phyloP scores from a whole-genome alignment of 2,888 invertebrate species.

The Drosophila greeni region DNA sequence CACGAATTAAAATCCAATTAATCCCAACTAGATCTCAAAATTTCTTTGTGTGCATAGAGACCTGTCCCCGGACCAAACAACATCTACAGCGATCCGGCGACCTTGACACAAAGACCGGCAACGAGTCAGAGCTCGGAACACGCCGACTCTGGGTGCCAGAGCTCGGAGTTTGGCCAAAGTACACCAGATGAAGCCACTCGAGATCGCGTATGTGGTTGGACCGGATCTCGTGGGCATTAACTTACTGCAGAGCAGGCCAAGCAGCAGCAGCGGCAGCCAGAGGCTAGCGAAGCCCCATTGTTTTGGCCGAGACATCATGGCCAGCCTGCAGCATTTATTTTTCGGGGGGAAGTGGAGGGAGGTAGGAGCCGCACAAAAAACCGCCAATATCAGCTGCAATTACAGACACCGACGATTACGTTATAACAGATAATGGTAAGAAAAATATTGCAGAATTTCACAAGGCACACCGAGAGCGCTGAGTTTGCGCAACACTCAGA shows the following conservation, averaged over 20 bases:
- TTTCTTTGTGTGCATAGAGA: slow-evolving; percentile 17
- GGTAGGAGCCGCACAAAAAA: slow-evolving; percentile 19
- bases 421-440: slow-evolving; percentile 13
- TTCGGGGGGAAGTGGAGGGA: slow-evolving; percentile 15
- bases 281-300: slow-evolving; percentile 56
- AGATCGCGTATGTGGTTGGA: slow-evolving; percentile 29
- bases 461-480: neutral
- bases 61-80: slow-evolving; percentile 23
- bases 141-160: slow-evolving; percentile 11
- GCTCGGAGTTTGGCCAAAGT: slow-evolving; percentile 25
- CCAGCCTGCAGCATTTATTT: slow-evolving; percentile 58
- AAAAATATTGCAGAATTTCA: slow-evolving; percentile 36
- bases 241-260: slow-evolving; percentile 61
- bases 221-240: slow-evolving; percentile 37
- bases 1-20: too few species aligned
- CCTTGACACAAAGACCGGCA: slow-evolving; percentile 76
- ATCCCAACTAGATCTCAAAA: too few species aligned
- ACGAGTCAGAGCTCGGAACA: slow-evolving; percentile 38
- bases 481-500: slow-evolving; percentile 41
- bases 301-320: slow-evolving; percentile 67
- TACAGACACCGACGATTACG: slow-evolving; percentile 51
- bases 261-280: slow-evolving; percentile 50
- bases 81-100: slow-evolving; percentile 49
- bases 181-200: slow-evolving; percentile 14
- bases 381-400: slow-evolving; percentile 37